Percentiles rank a stretch among this genome's conserved stretches.
These are phyloP conservation scores for Pipa parva DNA, from an alignment of 2,113 vertebrate genomes.

Conservation along the genomic window DNA sequence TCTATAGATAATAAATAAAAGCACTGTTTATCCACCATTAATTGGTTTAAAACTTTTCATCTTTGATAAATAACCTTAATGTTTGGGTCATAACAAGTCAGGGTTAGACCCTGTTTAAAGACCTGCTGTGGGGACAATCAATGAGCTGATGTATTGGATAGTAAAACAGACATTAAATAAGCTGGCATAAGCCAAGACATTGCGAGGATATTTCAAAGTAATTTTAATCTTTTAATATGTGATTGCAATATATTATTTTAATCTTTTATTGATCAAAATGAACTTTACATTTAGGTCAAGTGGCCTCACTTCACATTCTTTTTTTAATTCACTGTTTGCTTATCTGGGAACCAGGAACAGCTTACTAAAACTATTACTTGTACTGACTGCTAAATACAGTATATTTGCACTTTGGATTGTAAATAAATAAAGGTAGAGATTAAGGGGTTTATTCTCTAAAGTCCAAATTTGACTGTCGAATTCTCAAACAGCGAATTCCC, in stretches of 20 bases:
- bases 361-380: neutral
- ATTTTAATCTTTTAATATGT: neutral
- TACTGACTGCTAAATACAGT: neutral
- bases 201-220: neutral
- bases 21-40: too few relatives aligned
- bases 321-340: neutral
- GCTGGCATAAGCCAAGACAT: neutral
- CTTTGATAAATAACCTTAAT: too few relatives aligned
- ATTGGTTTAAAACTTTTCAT: too few relatives aligned
- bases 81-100: too few relatives aligned
- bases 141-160: neutral
- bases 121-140: neutral
- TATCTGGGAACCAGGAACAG: neutral
- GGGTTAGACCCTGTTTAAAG: neutral
- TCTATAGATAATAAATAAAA: too few relatives aligned
- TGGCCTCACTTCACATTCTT: neutral
- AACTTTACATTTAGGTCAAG: neutral
- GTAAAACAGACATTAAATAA: too few relatives aligned
- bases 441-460: too few relatives aligned
- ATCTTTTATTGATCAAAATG: conserved; percentile 1
- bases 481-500: too few relatives aligned
- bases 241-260: neutral
- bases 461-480: too few relatives aligned
- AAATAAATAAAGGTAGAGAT: neutral
- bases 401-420: neutral